Evolutionary conservation across 2,113 vertebrate genomes (phyloP).

Genomic region (Tupaia tana): DNA sequence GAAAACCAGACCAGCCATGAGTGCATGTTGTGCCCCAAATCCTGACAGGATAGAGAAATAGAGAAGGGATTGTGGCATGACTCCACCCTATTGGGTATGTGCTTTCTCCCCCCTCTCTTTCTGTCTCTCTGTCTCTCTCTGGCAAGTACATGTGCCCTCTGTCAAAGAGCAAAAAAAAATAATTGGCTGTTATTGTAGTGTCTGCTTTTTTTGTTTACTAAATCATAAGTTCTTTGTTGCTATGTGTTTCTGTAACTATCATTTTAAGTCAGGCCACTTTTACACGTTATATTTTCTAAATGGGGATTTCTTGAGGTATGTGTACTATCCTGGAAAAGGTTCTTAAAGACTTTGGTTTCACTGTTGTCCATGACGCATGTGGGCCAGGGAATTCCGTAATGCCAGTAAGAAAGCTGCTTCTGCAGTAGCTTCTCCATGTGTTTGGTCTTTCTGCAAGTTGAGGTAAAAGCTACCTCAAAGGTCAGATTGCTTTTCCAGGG

Average conservation of each 20-base stretch:
- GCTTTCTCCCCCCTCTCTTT: too few relatives aligned
- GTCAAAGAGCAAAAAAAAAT: not conserved
- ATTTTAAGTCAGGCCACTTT: conserved; percentile 19
- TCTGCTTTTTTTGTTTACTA: not conserved
- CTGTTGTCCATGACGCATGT: not conserved
- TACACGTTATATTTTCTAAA: not conserved
- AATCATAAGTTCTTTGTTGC: not conserved
- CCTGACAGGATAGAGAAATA: too few relatives aligned
- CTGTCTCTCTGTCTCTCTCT: too few relatives aligned
- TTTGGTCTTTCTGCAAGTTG: not conserved
- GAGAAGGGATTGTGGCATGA: too few relatives aligned
- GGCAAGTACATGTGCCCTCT: too few relatives aligned
- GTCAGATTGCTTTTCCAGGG: not conserved
- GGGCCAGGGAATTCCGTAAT: not conserved
- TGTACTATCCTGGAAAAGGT: not conserved
- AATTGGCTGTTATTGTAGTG: not conserved
- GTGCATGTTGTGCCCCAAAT: too few relatives aligned
- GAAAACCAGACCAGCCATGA: too few relatives aligned
- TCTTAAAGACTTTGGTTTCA: not conserved
- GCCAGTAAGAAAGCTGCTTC: not conserved
- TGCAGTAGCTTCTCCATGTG: not conserved
- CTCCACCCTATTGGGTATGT: too few relatives aligned
- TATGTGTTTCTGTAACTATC: not conserved
- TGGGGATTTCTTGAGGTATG: not conserved
- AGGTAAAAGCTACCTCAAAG: not conserved